phyloP scores from a whole-genome alignment of 1,140 invertebrate species.

The Drosophila seguyi region DNA sequence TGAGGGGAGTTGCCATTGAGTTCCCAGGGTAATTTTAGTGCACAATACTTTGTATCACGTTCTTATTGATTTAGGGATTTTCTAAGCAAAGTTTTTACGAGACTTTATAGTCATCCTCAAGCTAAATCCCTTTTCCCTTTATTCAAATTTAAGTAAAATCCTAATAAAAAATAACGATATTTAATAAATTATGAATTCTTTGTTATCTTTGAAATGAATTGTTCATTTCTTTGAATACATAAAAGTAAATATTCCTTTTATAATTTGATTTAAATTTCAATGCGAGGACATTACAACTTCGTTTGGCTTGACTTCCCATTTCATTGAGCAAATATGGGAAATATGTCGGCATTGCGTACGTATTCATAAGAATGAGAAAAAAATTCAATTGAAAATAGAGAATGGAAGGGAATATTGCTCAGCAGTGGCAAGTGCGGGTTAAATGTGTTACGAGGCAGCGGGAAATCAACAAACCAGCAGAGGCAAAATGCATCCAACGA shows the following conservation, averaged over 20 bases:
- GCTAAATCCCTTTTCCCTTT: no score
- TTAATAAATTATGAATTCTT: background rate
- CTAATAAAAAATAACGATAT: background rate
- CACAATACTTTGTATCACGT: background rate
- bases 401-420: slow-evolving; percentile 56
- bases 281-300: background rate
- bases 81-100: background rate
- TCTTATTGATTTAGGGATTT: background rate
- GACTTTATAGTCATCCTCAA: background rate
- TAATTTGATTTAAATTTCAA: slow-evolving; percentile 13
- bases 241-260: background rate
- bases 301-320: slow-evolving; percentile 18
- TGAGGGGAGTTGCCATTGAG: slow-evolving; percentile 5
- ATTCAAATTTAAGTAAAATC: no score
- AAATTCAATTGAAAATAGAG: slow-evolving; percentile 21
- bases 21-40: background rate
- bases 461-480: slow-evolving; percentile 48
- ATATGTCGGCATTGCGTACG: slow-evolving; percentile 49
- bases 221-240: background rate
- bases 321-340: slow-evolving; percentile 51
- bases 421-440: slow-evolving; percentile 50
- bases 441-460: slow-evolving; percentile 48
- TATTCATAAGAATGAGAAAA: slow-evolving; percentile 40
- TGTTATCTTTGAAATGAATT: background rate
- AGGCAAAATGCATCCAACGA: slow-evolving; percentile 36